Conservation (phyloP, 2,888 invertebrate species). For the Agrenia bidenticulata region DNA sequence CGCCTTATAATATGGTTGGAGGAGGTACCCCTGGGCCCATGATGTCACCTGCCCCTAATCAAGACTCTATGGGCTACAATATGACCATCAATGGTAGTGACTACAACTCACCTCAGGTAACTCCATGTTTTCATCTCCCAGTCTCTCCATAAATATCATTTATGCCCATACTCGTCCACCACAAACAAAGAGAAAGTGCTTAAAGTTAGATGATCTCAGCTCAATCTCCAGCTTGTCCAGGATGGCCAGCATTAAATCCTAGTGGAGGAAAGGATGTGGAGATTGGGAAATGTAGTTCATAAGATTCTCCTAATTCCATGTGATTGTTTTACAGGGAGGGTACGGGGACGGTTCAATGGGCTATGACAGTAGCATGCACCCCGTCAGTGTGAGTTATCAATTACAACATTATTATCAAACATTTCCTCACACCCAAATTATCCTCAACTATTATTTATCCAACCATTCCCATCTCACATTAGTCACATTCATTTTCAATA, state of each 20-base stretch:
- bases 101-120: constrained; percentile 68
- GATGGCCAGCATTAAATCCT: too few species aligned
- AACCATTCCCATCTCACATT: too few species aligned
- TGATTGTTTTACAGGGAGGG: constrained; percentile 65
- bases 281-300: too few species aligned
- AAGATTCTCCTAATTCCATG: not conserved
- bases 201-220: too few species aligned
- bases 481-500: too few species aligned
- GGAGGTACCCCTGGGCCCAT: constrained; percentile 77
- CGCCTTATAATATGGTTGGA: constrained; percentile 86
- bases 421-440: constrained; percentile 10
- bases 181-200: too few species aligned
- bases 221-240: too few species aligned
- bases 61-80: constrained; percentile 90
- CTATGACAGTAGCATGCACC: constrained; percentile 84
- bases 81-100: constrained; percentile 84
- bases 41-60: constrained; percentile 83
- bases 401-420: constrained; percentile 23
- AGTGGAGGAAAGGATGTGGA: too few species aligned
- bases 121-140: too few species aligned
- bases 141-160: too few species aligned
- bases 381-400: constrained; percentile 61
- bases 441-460: not conserved
- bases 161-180: too few species aligned
- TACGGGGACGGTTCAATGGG: constrained; percentile 77